Base-by-base conservation (phyloP, 2,113 vertebrate species). In the Hemiprocne comata region DNA sequence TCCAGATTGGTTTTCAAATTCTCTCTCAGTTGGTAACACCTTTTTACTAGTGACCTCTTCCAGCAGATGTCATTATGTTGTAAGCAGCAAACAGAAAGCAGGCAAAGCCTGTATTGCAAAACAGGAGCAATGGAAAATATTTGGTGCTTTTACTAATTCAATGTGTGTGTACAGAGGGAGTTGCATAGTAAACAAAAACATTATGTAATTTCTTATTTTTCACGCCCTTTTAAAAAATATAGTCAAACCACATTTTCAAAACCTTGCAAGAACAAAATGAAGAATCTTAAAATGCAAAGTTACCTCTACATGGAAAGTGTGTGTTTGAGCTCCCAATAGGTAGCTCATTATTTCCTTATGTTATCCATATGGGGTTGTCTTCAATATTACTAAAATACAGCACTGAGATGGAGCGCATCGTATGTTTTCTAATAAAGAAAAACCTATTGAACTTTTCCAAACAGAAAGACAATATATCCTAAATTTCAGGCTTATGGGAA, bases 1-100 rank as follows among this genome's bases (percentile, higher is more conserved):
- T 84, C 91, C 96, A 96, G 95, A 96, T 71, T 97, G 95, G 72
- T 93, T 97, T 97, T 96, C 97, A 96, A 89, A 80, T 98, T 97
- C 82, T 93, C 93, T 97, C 93, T 97, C 96, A 80, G 94, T 96
- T 96, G 96, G 87, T 96, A 97, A 96, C 91, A 87, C 86, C 92
- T 95, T 88, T 97, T 97, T 82, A 94, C 92, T 93, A 97, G 97
- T 94, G 95, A 97, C 94, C 95, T 94, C 95, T 96, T 95, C 91
- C 72, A 96, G 85, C 93, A 97, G 93, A 97, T 97, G 80, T 95
- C 93, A 91, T 97, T 97, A 91, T 92, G 48, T 64, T 91, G 87
- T 90, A 96, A 96, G 95, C 88, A 64, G 29, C 86, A 96, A 97
- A 95, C 66, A 96, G 93, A 97, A 98, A 96, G 72, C 87, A 95